Conservation (phyloP, 2,888 invertebrate species). For the Morpho helenor region DNA sequence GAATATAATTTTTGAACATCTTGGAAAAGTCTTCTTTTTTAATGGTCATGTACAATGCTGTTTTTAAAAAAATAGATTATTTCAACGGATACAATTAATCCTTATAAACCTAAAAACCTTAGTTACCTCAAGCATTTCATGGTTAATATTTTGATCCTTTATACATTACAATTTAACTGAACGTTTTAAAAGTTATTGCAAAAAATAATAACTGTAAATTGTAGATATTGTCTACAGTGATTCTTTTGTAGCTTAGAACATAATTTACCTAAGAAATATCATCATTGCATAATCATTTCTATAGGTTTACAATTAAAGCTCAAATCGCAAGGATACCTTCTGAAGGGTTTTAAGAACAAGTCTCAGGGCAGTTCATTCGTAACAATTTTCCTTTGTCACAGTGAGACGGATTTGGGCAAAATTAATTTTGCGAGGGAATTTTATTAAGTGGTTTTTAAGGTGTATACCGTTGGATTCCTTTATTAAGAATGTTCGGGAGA, state of each 20-base stretch:
- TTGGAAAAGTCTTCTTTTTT: not conserved
- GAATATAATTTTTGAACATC: no score
- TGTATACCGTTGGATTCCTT: conserved; percentile 32
- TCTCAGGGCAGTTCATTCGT: conserved; percentile 64
- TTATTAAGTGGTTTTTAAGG: conserved; percentile 50
- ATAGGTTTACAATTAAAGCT: not conserved
- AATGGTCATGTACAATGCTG: not conserved
- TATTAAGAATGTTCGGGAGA: conserved; percentile 16
- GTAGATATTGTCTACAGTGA: no score
- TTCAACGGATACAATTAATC: not conserved
- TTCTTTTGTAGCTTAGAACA: conserved; percentile 14
- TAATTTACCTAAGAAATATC: conserved; percentile 14
- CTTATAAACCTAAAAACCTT: not conserved
- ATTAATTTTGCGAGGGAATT: conserved; percentile 65
- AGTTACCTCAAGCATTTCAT: not conserved
- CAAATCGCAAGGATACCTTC: not conserved
- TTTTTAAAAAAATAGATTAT: not conserved
- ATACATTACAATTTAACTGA: no score
- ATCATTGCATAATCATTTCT: conserved; percentile 1
- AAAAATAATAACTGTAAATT: no score
- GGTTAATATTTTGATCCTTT: no score
- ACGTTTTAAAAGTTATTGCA: not conserved
- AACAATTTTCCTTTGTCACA: conserved; percentile 75
- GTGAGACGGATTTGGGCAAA: conserved; percentile 66
- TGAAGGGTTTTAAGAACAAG: conserved; percentile 51